phyloP scores from a whole-genome alignment of 2,797 vertebrate species.

The Alfaro cultratus region DNA sequence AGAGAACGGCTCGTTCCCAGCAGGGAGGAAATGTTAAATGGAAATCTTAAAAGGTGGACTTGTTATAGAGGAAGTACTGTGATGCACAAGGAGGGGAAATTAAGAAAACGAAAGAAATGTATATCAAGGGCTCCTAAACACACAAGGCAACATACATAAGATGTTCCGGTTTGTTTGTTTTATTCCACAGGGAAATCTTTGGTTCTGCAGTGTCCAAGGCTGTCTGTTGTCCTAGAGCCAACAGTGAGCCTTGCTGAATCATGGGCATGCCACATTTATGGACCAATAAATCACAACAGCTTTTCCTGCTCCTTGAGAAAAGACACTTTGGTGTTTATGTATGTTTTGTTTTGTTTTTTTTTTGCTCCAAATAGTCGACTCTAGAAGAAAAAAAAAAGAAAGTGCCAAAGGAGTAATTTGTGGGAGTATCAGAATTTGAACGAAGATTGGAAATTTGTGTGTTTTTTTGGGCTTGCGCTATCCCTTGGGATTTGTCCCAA shows the following conservation, averaged over 20 bases:
- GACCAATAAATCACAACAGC: slow-evolving; percentile 80
- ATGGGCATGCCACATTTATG: slow-evolving; percentile 74
- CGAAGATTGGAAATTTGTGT: slow-evolving; percentile 36
- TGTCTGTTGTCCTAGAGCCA: slow-evolving; percentile 75
- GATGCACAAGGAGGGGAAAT: slow-evolving; percentile 29
- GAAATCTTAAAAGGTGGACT: slow-evolving; percentile 23
- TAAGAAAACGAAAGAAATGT: neutral
- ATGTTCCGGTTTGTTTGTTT: slow-evolving; percentile 10
- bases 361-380: slow-evolving; percentile 37
- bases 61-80: slow-evolving; percentile 12
- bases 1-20: slow-evolving; percentile 54
- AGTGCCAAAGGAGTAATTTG: slow-evolving; percentile 55
- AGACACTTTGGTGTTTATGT: slow-evolving; percentile 32
- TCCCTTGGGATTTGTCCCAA: slow-evolving; percentile 74
- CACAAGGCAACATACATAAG: slow-evolving; percentile 20
- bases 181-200: slow-evolving; percentile 45
- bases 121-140: slow-evolving; percentile 16
- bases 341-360: slow-evolving; percentile 18
- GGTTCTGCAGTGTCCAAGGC: slow-evolving; percentile 61
- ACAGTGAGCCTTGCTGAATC: slow-evolving; percentile 67
- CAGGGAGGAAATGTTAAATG: slow-evolving; percentile 17
- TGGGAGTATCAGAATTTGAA: slow-evolving; percentile 27
- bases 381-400: slow-evolving; percentile 25
- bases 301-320: slow-evolving; percentile 65
- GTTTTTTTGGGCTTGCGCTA: slow-evolving; percentile 47